Evolutionary conservation across 2,888 invertebrate genomes (phyloP).

Genomic region (Polymixis lichenea): DNA sequence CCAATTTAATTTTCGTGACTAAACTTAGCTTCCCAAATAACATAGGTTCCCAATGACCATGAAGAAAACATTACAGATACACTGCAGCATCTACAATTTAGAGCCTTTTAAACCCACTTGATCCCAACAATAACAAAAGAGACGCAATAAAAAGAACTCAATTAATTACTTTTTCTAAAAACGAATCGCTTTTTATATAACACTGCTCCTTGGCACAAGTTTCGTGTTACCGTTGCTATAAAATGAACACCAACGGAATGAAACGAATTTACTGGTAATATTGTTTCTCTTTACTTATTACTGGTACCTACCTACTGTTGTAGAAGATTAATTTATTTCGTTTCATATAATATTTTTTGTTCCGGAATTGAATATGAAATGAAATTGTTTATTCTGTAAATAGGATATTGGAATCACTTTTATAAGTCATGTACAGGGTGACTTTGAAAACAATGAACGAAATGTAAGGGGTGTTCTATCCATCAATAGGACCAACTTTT

Average conservation of each 20-base stretch:
- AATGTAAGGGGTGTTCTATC: too few species aligned
- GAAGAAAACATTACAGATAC: background rate
- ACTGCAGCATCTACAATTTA: background rate
- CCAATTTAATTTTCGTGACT: too few species aligned
- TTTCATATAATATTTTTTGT: background rate
- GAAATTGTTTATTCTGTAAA: background rate
- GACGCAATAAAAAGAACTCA: conserved; percentile 16
- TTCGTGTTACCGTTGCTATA: conserved; percentile 14
- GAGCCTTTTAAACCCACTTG: conserved; percentile 11
- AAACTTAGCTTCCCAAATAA: too few species aligned
- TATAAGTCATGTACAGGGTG: background rate
- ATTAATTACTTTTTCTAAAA: conserved; percentile 40
- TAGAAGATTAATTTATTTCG: conserved; percentile 18
- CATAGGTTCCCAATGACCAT: background rate
- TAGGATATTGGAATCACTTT: background rate
- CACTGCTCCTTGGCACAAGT: background rate
- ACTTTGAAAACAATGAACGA: too few species aligned
- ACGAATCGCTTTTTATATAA: conserved; percentile 31
- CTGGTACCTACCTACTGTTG: background rate
- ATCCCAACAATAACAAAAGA: conserved; percentile 20
- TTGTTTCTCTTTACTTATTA: background rate
- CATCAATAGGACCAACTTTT: too few species aligned
- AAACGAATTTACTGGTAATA: background rate
- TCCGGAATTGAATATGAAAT: background rate
- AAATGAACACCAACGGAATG: conserved; percentile 21